Percentiles rank a stretch among this genome's conserved stretches.
Evolutionary conservation across 53 echinoderm and acorn worm genomes (phyloP).

Genomic region (Echinarachnius parma): DNA sequence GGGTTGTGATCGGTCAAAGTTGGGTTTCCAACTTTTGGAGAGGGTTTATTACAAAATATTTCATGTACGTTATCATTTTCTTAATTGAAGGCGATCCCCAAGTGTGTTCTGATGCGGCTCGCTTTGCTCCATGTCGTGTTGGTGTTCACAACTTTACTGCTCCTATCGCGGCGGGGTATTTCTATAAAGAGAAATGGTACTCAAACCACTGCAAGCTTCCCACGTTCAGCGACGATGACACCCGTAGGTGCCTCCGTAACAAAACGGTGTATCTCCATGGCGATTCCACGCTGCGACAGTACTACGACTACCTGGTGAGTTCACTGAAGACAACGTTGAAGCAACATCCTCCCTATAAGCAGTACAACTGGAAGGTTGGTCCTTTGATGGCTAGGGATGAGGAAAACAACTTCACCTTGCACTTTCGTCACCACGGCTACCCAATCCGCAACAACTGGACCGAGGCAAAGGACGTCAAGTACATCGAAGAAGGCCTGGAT

Average conservation of each 20-base stretch:
- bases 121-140: no score
- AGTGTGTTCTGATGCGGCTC: no score
- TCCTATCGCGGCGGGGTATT: slow-evolving; percentile 34
- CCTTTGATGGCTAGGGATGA: slow-evolving; percentile 38
- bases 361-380: slow-evolving; percentile 44
- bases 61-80: no score
- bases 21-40: no score
- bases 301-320: slow-evolving; percentile 42
- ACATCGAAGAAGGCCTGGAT: slow-evolving; percentile 47
- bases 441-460: slow-evolving; percentile 61
- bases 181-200: slow-evolving; percentile 25
- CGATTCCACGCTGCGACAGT: slow-evolving; percentile 61
- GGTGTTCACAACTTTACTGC: no score
- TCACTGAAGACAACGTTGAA: slow-evolving; percentile 25
- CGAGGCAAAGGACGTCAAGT: slow-evolving; percentile 33
- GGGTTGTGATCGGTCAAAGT: no score
- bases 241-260: slow-evolving; percentile 37
- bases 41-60: no score
- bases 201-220: slow-evolving; percentile 42
- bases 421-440: slow-evolving; percentile 55
- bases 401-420: slow-evolving; percentile 41
- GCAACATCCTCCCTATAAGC: background rate
- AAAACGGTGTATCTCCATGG: slow-evolving; percentile 56
- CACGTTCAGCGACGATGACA: slow-evolving; percentile 17
- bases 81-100: no score